phyloP scores from a whole-genome alignment of 2,113 vertebrate species.

The Chlorodrepanis virens region DNA sequence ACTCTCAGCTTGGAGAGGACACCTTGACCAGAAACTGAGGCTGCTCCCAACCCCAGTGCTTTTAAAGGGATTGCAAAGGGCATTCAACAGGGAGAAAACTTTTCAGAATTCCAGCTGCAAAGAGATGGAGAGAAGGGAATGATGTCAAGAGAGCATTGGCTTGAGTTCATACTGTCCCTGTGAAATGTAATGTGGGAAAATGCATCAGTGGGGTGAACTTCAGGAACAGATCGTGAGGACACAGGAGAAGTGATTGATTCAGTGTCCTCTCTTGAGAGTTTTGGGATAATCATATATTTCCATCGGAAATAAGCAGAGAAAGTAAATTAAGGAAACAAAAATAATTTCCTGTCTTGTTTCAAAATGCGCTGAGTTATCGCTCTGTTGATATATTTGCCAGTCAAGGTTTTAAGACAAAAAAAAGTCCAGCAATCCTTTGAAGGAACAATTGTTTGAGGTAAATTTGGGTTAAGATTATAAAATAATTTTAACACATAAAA shows the following conservation, averaged over 20 bases:
- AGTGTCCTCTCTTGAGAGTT: background rate
- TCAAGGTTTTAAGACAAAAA: background rate
- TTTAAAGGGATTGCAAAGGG: rapidly evolving
- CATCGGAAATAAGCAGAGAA: background rate
- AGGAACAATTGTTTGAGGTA: background rate
- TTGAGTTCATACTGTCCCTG: background rate
- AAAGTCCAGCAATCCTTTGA: background rate
- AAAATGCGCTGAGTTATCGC: background rate
- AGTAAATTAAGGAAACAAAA: background rate
- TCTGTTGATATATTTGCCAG: background rate
- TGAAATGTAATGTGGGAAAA: background rate
- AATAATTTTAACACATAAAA: background rate
- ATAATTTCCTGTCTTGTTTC: rapidly evolving
- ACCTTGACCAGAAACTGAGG: background rate
- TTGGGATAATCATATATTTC: background rate
- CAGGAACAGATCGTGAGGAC: background rate
- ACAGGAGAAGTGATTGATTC: background rate
- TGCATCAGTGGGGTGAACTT: background rate
- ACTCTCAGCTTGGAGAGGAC: background rate
- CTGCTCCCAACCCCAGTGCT: background rate
- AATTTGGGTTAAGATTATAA: background rate
- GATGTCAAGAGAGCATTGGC: background rate
- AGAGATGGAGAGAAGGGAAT: background rate
- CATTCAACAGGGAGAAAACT: background rate
- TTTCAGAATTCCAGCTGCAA: background rate